Base-by-base conservation (phyloP, 1,140 invertebrate genomes). In the Plutomurus gul region DNA sequence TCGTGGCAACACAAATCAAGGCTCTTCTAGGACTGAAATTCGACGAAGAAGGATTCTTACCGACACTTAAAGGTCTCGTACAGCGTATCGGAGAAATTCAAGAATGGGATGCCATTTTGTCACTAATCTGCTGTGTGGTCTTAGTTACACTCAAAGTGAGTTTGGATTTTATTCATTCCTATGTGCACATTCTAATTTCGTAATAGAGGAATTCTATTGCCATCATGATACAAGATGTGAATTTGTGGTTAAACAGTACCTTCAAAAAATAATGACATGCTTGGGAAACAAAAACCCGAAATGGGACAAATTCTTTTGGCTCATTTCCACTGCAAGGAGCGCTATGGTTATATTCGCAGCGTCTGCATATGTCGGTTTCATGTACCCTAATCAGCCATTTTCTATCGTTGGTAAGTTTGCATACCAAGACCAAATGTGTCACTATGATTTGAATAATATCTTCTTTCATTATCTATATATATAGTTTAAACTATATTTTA, bases 1-100 rank as follows among this genome's bases (percentile, higher is more conserved):
- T 96, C 49, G 93, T 87, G 4, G 92, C 93, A 65, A 92, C 93
- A 7, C 95, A 96, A 87, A 87, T 96, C 25, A 96, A 94, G 86
- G 91, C 92, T 84, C 89, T 94, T 47, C 87, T 94, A 1, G 93
- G 93, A 3, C 86, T 94, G 3, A 88, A 88, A 49, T 90, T 92
- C 78, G 85, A 88, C 0, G 90, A 90, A 0, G 89, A 89, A 25
- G 91, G 91, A 83, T 93, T 93, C 83, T 79, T 93, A 3, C 88
- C 92, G 78, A 88, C 89, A 6, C 91, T 91, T 89, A 84, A 82
- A 30, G 87, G 88, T 33, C 87, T 93, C 70, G 90, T 91, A 84
- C 88, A 91, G 79, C 90, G 92, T 85, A 91, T 92, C 60, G 86
- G 88, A 2, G 90, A 93, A 82, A 91, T 90, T 3, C 88, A 89